Evolutionary conservation across 2,113 vertebrate species (phyloP), one percentile per base, ranked within the genome.

Genomic region (Coturnix japonica): DNA sequence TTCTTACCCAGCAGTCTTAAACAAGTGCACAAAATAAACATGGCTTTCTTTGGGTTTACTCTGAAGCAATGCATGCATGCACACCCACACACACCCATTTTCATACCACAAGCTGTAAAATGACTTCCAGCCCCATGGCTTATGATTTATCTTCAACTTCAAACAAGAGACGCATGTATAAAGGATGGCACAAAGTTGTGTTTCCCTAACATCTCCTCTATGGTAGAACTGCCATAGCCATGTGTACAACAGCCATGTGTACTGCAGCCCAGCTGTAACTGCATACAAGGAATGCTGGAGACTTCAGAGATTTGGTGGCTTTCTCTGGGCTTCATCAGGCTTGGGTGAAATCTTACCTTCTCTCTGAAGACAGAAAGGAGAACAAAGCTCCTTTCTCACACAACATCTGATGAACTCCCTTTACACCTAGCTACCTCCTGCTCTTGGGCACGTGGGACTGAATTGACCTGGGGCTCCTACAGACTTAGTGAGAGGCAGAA

Each of bases 101-200:
- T 70, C 59, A 72, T 49, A 74, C 54, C 17, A 10, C 25, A 20
- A 85, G 87, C 67, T 80, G 56, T 83, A 83, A 63, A 92, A 78
- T 9, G 23, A 23, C 74, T 79, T 60, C 54, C 78, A 74, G 69
- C n/a, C 49, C 63, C 3, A 4, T 43, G 39, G 43, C 20, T 91
- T 64, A 35, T 46, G 57, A 83, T 79, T 95, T 86, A 86, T 64
- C 74, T 83, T 46, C 76, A 64, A n/a, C 67, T 77, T 81, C 84
- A 91, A 75, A 84, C 30, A 73, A 47, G 44, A 78, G 63, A 54
- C 6, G 49, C 5, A 66, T 3, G 53, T 1, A 10, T 21, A 81
- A 84, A 72, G 33, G 35, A 69, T 60, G 43, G 53, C n/a, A 43
- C 14, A 67, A 64, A 7, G 23, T 53, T 35, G 35, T 7, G 0